Evolutionary conservation across 1,140 invertebrate species (phyloP).

Genomic region (Thaumetopoea pityocampa): DNA sequence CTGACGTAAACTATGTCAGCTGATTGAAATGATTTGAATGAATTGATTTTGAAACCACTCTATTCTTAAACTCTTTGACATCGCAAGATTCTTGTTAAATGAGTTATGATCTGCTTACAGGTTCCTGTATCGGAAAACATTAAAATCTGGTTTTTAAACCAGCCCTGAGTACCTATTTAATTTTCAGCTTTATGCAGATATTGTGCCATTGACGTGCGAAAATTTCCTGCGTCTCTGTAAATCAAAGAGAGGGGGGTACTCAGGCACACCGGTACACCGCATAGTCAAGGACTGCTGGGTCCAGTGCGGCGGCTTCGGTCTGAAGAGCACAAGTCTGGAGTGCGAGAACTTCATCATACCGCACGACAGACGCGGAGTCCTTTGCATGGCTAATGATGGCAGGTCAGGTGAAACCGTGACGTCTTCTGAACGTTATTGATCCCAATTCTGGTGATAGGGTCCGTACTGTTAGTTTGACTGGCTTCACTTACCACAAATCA

Average conservation of each 20-base stretch:
- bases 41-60: too few relatives aligned
- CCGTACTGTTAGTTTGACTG: too few relatives aligned
- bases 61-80: conserved; percentile 1
- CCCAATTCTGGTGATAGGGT: too few relatives aligned
- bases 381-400: conserved; percentile 75
- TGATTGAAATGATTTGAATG: too few relatives aligned
- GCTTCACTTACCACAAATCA: too few relatives aligned
- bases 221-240: conserved; percentile 71
- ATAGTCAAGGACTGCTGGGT: conserved; percentile 75
- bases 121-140: too few relatives aligned
- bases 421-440: too few relatives aligned
- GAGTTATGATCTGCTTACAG: too few relatives aligned
- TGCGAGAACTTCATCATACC: conserved; percentile 77
- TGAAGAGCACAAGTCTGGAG: conserved; percentile 49
- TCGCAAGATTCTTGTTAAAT: neutral
- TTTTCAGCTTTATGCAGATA: conserved; percentile 70
- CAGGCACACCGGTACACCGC: conserved; percentile 66
- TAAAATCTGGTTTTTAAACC: too few relatives aligned
- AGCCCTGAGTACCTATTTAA: too few relatives aligned
- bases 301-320: conserved; percentile 70
- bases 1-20: too few relatives aligned
- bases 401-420: conserved; percentile 39
- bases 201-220: conserved; percentile 69
- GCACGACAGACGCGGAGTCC: conserved; percentile 72
- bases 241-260: conserved; percentile 54